Conservation (phyloP, 2,888 invertebrate species). For the Campoplex nolae region DNA sequence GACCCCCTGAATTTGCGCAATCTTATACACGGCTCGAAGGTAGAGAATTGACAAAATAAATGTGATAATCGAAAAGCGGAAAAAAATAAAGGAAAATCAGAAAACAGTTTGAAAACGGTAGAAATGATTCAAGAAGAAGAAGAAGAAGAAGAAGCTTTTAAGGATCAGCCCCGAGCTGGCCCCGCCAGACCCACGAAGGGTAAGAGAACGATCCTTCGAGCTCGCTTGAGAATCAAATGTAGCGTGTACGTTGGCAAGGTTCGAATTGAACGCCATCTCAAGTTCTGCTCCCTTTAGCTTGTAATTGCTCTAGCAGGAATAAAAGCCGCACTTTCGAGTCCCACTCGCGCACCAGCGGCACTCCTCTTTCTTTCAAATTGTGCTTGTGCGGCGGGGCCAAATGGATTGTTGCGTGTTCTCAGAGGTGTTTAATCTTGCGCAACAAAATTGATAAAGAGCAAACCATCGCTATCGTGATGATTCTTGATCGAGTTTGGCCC, state of each 20-base stretch:
- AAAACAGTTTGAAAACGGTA: not conserved
- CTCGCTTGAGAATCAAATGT: slow-evolving; percentile 60
- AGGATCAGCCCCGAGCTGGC: slow-evolving; percentile 33
- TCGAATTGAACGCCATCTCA: slow-evolving; percentile 23
- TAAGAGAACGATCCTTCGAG: slow-evolving; percentile 23
- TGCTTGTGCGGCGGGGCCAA: not conserved
- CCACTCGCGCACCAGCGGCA: slow-evolving; percentile 34
- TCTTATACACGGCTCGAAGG: slow-evolving; percentile 64
- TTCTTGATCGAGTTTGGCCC: slow-evolving; percentile 10
- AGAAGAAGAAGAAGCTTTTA: not conserved
- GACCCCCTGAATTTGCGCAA: slow-evolving; percentile 72
- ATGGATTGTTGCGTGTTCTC: slow-evolving; percentile 49
- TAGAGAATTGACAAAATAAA: slow-evolving; percentile 49
- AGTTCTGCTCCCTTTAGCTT: slow-evolving; percentile 19
- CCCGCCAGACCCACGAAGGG: slow-evolving; percentile 19
- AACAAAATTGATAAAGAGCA: slow-evolving; percentile 51
- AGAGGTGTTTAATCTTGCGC: slow-evolving; percentile 24
- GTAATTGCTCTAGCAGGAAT: slow-evolving; percentile 60
- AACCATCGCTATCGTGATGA: slow-evolving; percentile 40
- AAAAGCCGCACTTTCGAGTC: slow-evolving; percentile 55
- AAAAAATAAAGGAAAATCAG: not conserved
- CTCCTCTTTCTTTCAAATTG: slow-evolving; percentile 76
- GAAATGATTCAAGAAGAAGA: not conserved
- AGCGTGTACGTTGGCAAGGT: slow-evolving; percentile 57
- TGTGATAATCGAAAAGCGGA: slow-evolving; percentile 41